Conservation (phyloP, 2,797 vertebrate species). For the Labroides dimidiatus region DNA sequence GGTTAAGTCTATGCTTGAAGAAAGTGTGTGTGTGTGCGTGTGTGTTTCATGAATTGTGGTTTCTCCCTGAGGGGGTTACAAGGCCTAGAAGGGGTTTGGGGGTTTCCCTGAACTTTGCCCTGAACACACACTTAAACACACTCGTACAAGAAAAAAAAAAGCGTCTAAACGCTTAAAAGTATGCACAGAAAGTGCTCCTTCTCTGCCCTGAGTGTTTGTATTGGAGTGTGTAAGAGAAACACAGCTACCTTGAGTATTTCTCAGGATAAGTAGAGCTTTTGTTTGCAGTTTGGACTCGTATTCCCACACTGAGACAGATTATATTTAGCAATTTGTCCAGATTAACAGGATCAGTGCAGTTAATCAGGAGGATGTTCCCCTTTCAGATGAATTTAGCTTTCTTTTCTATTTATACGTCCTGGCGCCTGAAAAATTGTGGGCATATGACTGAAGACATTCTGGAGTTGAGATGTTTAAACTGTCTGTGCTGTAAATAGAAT, state of each 20-base stretch:
- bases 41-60: slow-evolving; percentile 39
- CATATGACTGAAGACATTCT: slow-evolving; percentile 18
- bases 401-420: slow-evolving; percentile 29
- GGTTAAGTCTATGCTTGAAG: slow-evolving; percentile 62
- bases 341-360: slow-evolving; percentile 53
- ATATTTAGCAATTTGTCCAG: slow-evolving; percentile 50
- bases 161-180: slow-evolving; percentile 32
- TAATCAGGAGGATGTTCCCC: slow-evolving; percentile 20
- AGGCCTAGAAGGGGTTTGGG: slow-evolving; percentile 58
- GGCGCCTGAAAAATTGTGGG: slow-evolving; percentile 32
- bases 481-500: background rate
- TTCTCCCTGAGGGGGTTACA: slow-evolving; percentile 70
- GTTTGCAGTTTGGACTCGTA: slow-evolving; percentile 43
- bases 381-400: slow-evolving; percentile 31
- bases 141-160: slow-evolving; percentile 34
- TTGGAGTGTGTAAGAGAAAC: slow-evolving; percentile 48
- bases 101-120: slow-evolving; percentile 78
- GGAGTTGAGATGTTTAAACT: background rate
- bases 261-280: slow-evolving; percentile 70
- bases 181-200: slow-evolving; percentile 64
- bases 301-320: slow-evolving; percentile 8
- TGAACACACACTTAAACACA: slow-evolving; percentile 50
- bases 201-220: slow-evolving; percentile 28
- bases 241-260: slow-evolving; percentile 43
- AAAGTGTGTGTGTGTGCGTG: slow-evolving; percentile 19